Evolutionary conservation across 2,797 vertebrate genomes (phyloP).

Genomic region (Enteromius afrohamiltoni): DNA sequence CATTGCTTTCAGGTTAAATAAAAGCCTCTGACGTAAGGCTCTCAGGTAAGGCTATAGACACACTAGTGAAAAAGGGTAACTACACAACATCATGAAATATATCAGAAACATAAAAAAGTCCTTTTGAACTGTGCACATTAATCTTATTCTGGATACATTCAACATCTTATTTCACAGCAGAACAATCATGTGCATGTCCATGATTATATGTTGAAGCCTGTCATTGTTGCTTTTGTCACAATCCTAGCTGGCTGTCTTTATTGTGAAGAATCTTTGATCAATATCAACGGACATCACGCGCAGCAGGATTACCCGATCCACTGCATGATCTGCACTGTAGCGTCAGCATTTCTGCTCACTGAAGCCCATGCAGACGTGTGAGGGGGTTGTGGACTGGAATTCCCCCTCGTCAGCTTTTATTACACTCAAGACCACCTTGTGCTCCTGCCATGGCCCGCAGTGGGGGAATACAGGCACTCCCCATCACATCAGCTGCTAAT

Average conservation of each 20-base stretch:
- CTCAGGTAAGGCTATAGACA: no score
- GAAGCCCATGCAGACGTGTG: background rate
- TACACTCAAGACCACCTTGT: background rate
- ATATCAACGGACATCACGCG: background rate
- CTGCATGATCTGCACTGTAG: background rate
- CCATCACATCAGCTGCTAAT: constrained; percentile 1
- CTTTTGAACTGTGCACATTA: no score
- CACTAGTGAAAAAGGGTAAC: no score
- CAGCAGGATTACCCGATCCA: background rate
- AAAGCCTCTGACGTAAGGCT: no score
- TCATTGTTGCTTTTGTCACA: background rate
- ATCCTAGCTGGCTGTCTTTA: background rate
- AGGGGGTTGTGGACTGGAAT: constrained; percentile 17
- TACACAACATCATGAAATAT: no score
- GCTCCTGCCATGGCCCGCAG: background rate
- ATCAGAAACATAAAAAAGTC: no score
- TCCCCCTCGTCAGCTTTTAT: constrained; percentile 16
- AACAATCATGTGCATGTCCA: no score
- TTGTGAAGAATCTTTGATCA: background rate
- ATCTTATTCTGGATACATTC: no score
- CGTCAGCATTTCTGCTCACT: background rate
- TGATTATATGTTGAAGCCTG: no score
- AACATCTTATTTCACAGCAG: no score
- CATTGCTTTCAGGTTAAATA: background rate
- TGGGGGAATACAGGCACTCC: background rate